Evolutionary conservation across 2,113 vertebrate species (phyloP).

Genomic region (Miniopterus natalensis): DNA sequence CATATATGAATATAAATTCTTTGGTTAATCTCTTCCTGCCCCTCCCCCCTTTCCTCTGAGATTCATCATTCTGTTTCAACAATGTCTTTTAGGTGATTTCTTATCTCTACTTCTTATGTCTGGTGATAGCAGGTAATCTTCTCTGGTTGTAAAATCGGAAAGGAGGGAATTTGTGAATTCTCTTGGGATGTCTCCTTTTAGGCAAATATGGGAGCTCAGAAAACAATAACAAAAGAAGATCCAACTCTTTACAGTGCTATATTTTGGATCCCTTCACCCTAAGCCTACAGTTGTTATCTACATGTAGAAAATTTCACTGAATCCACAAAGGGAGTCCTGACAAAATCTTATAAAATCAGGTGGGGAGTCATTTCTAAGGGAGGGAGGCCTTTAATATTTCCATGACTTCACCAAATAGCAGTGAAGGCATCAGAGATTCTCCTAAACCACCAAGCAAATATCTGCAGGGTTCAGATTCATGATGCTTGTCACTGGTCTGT

Average conservation of each 20-base stretch:
- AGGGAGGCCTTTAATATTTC: background rate
- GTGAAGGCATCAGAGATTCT: background rate
- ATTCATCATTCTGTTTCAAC: no score
- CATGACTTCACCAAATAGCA: background rate
- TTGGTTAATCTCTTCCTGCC: no score
- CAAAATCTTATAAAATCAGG: background rate
- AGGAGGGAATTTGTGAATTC: background rate
- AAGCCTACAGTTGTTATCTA: background rate
- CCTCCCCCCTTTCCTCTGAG: no score
- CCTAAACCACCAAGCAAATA: background rate
- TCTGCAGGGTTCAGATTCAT: background rate
- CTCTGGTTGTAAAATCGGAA: background rate
- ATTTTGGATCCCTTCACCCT: background rate
- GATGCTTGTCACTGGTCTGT: slow-evolving; percentile 6
- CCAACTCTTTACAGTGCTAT: background rate
- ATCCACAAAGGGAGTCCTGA: background rate
- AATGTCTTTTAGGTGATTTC: background rate
- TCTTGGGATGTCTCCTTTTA: background rate
- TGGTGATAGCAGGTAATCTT: background rate
- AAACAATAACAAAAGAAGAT: background rate
- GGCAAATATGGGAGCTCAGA: background rate
- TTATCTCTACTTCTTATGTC: background rate
- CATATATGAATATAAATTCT: no score
- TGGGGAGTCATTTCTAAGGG: background rate
- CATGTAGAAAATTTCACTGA: background rate